A percentile compares a stretch with the other conserved stretches of the same genome.
Evolutionary conservation across 2,797 vertebrate species (phyloP).

Genomic region (Epinephelus coioides): DNA sequence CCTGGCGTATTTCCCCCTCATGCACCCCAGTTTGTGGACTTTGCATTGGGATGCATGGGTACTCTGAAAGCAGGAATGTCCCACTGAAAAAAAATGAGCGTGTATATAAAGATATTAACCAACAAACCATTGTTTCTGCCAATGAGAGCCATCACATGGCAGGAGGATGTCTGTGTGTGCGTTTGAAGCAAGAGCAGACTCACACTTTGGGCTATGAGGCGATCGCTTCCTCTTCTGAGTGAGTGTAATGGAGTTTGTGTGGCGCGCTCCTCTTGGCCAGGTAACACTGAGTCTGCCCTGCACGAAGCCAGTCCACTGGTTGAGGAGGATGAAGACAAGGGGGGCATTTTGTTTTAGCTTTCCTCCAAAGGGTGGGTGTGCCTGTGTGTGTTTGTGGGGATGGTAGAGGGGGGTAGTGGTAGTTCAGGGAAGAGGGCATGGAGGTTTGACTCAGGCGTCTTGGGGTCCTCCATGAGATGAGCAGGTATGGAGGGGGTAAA

Average conservation of each 20-base stretch:
- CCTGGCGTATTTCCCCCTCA: slow-evolving; percentile 47
- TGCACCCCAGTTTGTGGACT: slow-evolving; percentile 34
- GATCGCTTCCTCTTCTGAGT: slow-evolving; percentile 43
- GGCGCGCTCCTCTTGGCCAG: not conserved
- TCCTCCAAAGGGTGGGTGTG: slow-evolving; percentile 27
- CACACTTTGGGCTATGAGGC: slow-evolving; percentile 34
- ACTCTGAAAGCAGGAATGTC: slow-evolving; percentile 57
- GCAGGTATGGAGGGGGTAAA: slow-evolving; percentile 30
- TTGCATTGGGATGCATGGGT: slow-evolving; percentile 26
- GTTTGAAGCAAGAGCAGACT: slow-evolving; percentile 54
- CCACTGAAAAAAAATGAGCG: slow-evolving; percentile 63
- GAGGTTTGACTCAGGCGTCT: slow-evolving; percentile 37
- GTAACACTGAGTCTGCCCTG: slow-evolving; percentile 31
- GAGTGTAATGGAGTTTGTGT: slow-evolving; percentile 40
- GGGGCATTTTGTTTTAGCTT: slow-evolving; percentile 29
- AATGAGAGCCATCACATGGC: slow-evolving; percentile 42
- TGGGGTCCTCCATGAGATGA: slow-evolving; percentile 31
- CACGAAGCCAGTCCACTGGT: slow-evolving; percentile 40
- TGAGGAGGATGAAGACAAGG: not conserved
- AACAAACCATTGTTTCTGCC: slow-evolving; percentile 43
- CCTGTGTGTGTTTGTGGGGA: slow-evolving; percentile 11
- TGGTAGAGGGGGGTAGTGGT: slow-evolving; percentile 12
- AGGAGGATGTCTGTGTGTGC: slow-evolving; percentile 56
- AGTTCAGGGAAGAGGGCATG: slow-evolving; percentile 12
- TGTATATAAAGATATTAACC: slow-evolving; percentile 48